Conservation (phyloP, 2,888 invertebrate species). For the Laothoe populi region DNA sequence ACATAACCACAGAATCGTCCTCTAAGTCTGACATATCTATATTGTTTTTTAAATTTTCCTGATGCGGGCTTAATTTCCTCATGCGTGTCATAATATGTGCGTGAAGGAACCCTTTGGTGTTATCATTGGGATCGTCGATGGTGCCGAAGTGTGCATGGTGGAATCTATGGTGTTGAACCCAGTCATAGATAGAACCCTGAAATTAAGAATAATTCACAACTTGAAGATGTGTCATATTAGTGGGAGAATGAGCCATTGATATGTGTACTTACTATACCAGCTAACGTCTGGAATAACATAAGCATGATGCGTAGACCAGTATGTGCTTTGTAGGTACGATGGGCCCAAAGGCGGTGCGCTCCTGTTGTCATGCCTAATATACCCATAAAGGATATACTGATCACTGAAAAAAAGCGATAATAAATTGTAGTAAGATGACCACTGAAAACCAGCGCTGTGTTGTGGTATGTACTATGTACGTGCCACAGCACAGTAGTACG, state of each 20-base stretch:
- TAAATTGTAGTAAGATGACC: no score
- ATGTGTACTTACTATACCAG: slow-evolving; percentile 90
- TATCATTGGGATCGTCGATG: slow-evolving; percentile 92
- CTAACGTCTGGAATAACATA: slow-evolving; percentile 92
- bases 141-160: slow-evolving; percentile 92
- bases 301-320: slow-evolving; percentile 89
- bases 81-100: slow-evolving; percentile 91
- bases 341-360: slow-evolving; percentile 97
- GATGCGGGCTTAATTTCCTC: slow-evolving; percentile 86
- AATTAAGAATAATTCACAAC: slow-evolving; percentile 36
- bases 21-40: slow-evolving; percentile 93
- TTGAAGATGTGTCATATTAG: background rate
- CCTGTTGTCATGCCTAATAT: slow-evolving; percentile 95
- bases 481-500: no score
- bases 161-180: slow-evolving; percentile 92
- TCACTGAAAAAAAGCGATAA: slow-evolving; percentile 77
- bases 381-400: slow-evolving; percentile 86
- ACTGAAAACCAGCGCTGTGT: no score
- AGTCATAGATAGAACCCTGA: slow-evolving; percentile 93
- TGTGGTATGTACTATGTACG: no score
- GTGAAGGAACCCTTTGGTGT: slow-evolving; percentile 91
- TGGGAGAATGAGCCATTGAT: background rate
- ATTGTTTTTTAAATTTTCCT: slow-evolving; percentile 85
- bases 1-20: slow-evolving; percentile 90
- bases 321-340: slow-evolving; percentile 91